Base-by-base conservation (phyloP, 2,797 vertebrate species). In the Sarcophilus harrisii region DNA sequence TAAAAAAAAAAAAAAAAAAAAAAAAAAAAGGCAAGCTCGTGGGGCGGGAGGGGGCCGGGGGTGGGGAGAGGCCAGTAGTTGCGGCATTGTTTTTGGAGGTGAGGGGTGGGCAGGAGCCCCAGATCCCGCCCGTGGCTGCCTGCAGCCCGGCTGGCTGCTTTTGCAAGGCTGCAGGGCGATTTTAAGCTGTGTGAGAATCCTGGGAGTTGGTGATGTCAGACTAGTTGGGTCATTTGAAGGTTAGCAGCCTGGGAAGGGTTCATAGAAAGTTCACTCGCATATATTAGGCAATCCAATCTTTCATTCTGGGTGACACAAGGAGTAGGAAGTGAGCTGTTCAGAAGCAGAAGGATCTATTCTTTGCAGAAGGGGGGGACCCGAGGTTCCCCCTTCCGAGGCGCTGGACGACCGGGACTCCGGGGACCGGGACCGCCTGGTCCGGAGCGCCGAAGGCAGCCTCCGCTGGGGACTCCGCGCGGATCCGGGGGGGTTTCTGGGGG, bases 271-370 rank as follows among this genome's bases (percentile, higher is more conserved):
- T 99, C 99, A 99, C 98, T 98, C 98, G 99, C 99, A 99, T 99
- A 99, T 99, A 99, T 99, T 99, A 99, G 99, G 99, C 99, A 99
- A 99, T 99, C 99, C 99, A 99, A 99, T 99, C 99, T 99, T 99
- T 99, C 99, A 99, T 99, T 99, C 99, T 98, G 98, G 97, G 99
- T 99, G 99, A 99, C 99, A 99, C 99, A 99, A 99, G 99, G 98
- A 99, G 99, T 99, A 99, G 98, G 99, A 99, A 99, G 99, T 99
- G 99, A 99, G 99, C 99, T 98, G 99, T 98, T 98, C 98, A 94
- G 98, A 99, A 99, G 99, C 99, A 99, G 99, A 99, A 99, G 97
- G 98, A 99, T 98, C 98, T 99, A 99, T 99, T 99, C 99, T 97
- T 98, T 98, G 99, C 98, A 98, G 97, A 98, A 99, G 98, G 98